Evolutionary conservation across 2,113 vertebrate genomes (phyloP).

Genomic region (Chaetodon trifascialis): DNA sequence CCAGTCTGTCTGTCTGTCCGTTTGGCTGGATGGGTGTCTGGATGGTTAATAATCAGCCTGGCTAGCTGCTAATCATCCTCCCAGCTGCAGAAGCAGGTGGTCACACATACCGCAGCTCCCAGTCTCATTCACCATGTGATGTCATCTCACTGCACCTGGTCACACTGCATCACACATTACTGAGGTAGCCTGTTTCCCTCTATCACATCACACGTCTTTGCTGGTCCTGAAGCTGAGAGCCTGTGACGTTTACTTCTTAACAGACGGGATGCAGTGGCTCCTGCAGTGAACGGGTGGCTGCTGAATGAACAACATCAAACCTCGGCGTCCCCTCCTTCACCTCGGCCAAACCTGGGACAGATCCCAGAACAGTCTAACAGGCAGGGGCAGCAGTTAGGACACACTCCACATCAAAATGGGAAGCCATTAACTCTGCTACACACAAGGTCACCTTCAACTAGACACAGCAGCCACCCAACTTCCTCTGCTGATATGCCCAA

Average conservation of each 20-base stretch:
- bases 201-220: constrained; percentile 16
- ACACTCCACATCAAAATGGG: constrained; percentile 49
- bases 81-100: constrained; percentile 81
- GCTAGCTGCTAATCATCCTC: constrained; percentile 70
- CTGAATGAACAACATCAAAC: constrained; percentile 28
- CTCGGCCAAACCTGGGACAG: constrained; percentile 26
- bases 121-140: constrained; percentile 67
- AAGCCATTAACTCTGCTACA: constrained; percentile 61
- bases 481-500: constrained; percentile 45
- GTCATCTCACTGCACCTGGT: constrained; percentile 74
- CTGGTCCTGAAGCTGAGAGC: constrained; percentile 19
- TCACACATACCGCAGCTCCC: constrained; percentile 70
- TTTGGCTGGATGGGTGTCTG: constrained; percentile 61
- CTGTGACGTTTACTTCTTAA: constrained; percentile 20
- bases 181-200: constrained; percentile 33
- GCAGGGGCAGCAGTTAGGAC: constrained; percentile 52
- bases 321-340: constrained; percentile 36
- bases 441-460: constrained; percentile 72
- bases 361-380: constrained; percentile 51
- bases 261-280: not conserved
- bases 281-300: constrained; percentile 14
- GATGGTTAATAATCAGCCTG: constrained; percentile 70
- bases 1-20: constrained; percentile 52
- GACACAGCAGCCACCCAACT: constrained; percentile 54
- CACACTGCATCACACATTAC: constrained; percentile 35